A percentile compares a stretch with the other conserved stretches of the same genome.
Conservation (phyloP, 2,113 vertebrate species). For the Centropristis striata region DNA sequence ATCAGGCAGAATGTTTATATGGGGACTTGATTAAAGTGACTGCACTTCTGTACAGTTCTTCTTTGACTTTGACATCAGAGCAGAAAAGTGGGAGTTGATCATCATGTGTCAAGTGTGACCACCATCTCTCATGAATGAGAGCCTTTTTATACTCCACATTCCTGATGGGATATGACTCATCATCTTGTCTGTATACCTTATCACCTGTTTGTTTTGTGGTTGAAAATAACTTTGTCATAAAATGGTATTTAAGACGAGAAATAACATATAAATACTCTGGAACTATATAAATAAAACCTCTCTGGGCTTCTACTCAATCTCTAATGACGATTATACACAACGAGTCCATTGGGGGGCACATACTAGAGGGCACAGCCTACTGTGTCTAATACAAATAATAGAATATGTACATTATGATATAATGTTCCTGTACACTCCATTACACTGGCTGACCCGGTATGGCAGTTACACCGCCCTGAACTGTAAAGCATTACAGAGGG, state of each 20-base stretch:
- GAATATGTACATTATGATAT: constrained; percentile 87
- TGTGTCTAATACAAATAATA: constrained; percentile 81
- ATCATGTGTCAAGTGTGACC: constrained; percentile 32
- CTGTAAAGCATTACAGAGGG: neutral
- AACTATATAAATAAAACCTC: constrained; percentile 80
- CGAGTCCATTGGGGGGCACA: constrained; percentile 77
- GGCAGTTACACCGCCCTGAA: neutral
- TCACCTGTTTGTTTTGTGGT: constrained; percentile 49
- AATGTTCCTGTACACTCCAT: constrained; percentile 69
- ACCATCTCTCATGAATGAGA: constrained; percentile 32
- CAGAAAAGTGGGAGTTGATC: constrained; percentile 40
- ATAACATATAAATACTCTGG: constrained; percentile 78
- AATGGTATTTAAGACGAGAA: constrained; percentile 68
- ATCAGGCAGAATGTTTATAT: constrained; percentile 15
- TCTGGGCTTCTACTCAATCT: constrained; percentile 73
- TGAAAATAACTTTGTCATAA: constrained; percentile 66
- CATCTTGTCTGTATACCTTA: constrained; percentile 24
- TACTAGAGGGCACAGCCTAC: constrained; percentile 82
- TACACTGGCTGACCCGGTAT: neutral
- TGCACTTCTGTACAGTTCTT: neutral
- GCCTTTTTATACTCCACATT: constrained; percentile 28
- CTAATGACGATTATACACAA: constrained; percentile 79
- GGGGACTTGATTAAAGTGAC: constrained; percentile 1
- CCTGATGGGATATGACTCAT: constrained; percentile 33
- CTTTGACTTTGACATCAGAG: constrained; percentile 26